These are phyloP conservation scores for Harmothoe impar DNA, from an alignment of 2,888 invertebrate genomes.

Conservation along the genomic window DNA sequence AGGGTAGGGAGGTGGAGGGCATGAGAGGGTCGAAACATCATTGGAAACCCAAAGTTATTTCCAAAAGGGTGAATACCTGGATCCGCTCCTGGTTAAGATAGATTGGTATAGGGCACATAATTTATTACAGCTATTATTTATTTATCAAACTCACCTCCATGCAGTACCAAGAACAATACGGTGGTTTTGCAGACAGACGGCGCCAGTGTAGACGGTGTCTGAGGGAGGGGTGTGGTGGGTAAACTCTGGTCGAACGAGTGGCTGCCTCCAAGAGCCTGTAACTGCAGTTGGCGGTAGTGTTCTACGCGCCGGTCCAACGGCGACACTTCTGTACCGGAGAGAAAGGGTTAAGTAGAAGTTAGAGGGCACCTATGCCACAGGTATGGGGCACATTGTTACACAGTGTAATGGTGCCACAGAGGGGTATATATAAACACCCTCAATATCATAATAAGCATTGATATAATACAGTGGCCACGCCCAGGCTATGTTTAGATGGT, in stretches of 20 bases:
- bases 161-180: slow-evolving; percentile 81
- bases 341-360: not conserved
- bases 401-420: not conserved
- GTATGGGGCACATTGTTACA: not conserved
- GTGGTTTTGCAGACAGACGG: slow-evolving; percentile 74
- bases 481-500: slow-evolving; percentile 8
- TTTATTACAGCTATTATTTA: too few species aligned
- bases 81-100: too few species aligned
- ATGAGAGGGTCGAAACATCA: too few species aligned
- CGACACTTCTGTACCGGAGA: slow-evolving; percentile 27
- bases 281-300: slow-evolving; percentile 69
- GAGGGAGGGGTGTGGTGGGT: slow-evolving; percentile 71
- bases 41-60: too few species aligned
- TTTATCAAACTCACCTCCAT: slow-evolving; percentile 81
- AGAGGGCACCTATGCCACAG: not conserved
- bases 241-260: slow-evolving; percentile 65
- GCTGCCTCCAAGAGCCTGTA: slow-evolving; percentile 63
- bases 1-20: too few species aligned
- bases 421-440: not conserved
- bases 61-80: too few species aligned
- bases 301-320: slow-evolving; percentile 76
- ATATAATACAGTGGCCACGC: not conserved
- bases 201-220: slow-evolving; percentile 71
- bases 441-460: not conserved
- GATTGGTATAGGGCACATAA: too few species aligned